Percentiles rank a stretch among this genome's conserved stretches.
Evolutionary conservation across 2,797 vertebrate species (phyloP).

Genomic region (Neopelma chrysocephalum): DNA sequence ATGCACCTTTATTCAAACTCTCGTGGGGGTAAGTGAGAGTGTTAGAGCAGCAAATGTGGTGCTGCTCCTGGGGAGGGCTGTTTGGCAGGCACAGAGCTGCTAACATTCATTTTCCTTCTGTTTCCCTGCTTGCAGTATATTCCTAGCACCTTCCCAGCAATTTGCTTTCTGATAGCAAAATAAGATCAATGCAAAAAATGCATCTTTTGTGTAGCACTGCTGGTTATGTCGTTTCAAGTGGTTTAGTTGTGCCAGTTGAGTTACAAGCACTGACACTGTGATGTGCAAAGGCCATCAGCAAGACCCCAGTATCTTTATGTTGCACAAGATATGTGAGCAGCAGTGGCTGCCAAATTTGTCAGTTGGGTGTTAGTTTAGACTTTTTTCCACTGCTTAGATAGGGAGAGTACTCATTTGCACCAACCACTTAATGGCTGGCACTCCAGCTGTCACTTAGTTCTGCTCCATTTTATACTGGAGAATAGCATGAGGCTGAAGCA

Average conservation of each 20-base stretch:
- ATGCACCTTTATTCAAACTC: neutral
- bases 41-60: neutral
- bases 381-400: neutral
- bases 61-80: neutral
- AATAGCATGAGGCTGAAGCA: neutral
- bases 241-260: neutral
- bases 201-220: neutral
- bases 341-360: neutral
- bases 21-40: neutral
- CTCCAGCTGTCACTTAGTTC: neutral
- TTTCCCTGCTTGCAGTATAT: neutral
- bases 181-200: neutral
- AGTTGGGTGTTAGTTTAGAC: neutral
- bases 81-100: neutral
- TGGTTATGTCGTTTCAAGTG: neutral
- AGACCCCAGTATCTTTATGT: neutral
- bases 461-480: neutral
- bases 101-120: neutral
- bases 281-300: neutral
- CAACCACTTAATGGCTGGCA: neutral
- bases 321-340: accelerated
- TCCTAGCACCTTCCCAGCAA: neutral
- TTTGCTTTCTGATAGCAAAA: neutral
- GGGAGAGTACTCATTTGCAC: neutral
- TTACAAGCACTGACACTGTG: neutral